Evolutionary conservation across 2,797 vertebrate species (phyloP), one percentile per base, ranked within the genome.

Genomic region (Eremophila alpestris): DNA sequence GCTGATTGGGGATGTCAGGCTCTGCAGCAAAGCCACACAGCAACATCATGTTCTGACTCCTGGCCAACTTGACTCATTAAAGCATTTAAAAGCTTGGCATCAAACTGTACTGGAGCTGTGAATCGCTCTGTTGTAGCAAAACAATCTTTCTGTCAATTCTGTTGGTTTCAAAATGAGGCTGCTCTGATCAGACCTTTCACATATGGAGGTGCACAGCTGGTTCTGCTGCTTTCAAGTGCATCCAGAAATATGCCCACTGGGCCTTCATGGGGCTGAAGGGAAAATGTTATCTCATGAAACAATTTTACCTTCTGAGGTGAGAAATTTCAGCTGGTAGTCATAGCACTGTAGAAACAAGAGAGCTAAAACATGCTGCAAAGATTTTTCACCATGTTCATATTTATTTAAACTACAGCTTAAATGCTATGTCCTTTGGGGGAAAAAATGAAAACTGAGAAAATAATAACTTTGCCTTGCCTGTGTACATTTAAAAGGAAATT

Each of bases 81-180:
- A 95, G 54, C 63, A 67, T 89, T 95, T 90, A 90, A 76, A 93
- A 91, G 52, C 34, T 87, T 94, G 94, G 69, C 86, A 93, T 81
- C 64, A 73, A 26, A 58, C 45, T 67, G 46, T 55, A 43, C 29
- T 52, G 54, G 89, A 89, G 59, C 65, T 87, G 46, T 49, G 82
- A 89, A 96, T 75, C 0, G 0, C 55, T 81, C 63, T 83, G 77
- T 71, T 89, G 83, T 76, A 88, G 52, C 56, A 92, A 92, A 96
- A 92, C 58, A 83, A 82, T 88, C 55, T 90, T 92, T 82, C 65
- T 85, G 86, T 95, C 94, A 94, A 10, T 88, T 89, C 40, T 63
- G 86, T 78, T 87, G 77, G 60, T 92, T 84, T 90, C 80, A 71
- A 83, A 95, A 75, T 63, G 68, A 92, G 70, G 40, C 32, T 68